Percentiles rank a stretch among this genome's conserved stretches.
phyloP scores from a whole-genome alignment of 2,888 invertebrate species.

The Zonitis immaculata region DNA sequence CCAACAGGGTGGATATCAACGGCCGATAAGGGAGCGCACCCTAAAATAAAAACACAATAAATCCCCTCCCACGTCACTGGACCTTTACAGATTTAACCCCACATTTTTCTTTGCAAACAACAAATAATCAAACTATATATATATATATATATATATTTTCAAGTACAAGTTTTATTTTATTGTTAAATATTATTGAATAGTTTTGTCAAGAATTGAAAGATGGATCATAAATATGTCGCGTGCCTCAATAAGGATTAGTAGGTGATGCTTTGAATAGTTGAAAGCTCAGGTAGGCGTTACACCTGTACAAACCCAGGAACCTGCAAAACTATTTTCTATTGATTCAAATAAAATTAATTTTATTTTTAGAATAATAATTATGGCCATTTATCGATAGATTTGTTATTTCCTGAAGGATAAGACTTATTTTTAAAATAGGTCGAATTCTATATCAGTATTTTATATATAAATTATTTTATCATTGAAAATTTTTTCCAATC shows the following conservation, averaged over 20 bases:
- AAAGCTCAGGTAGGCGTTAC: constrained; percentile 20
- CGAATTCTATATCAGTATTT: no score
- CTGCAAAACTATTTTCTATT: constrained; percentile 10
- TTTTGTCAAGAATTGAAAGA: neutral
- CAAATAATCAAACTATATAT: no score
- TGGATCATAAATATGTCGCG: constrained; percentile 12
- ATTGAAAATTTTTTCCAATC: neutral
- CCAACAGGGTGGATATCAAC: constrained; percentile 27
- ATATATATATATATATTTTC: no score
- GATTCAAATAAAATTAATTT: neutral
- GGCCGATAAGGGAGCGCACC: constrained; percentile 30
- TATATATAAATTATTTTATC: neutral
- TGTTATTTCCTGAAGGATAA: constrained; percentile 2
- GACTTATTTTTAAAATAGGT: neutral
- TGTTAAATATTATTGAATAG: no score
- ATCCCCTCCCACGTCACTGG: constrained; percentile 3
- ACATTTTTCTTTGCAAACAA: neutral
- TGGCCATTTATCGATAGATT: neutral
- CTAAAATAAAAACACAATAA: constrained; percentile 15
- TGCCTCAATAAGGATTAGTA: constrained; percentile 18
- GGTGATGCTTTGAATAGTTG: constrained; percentile 17
- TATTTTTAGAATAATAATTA: no score
- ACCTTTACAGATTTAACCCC: neutral
- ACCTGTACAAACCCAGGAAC: constrained; percentile 16
- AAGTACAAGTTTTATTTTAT: no score